These are phyloP conservation scores for Bombus polaris DNA, from an alignment of 1,140 invertebrate species.

Conservation along the genomic window DNA sequence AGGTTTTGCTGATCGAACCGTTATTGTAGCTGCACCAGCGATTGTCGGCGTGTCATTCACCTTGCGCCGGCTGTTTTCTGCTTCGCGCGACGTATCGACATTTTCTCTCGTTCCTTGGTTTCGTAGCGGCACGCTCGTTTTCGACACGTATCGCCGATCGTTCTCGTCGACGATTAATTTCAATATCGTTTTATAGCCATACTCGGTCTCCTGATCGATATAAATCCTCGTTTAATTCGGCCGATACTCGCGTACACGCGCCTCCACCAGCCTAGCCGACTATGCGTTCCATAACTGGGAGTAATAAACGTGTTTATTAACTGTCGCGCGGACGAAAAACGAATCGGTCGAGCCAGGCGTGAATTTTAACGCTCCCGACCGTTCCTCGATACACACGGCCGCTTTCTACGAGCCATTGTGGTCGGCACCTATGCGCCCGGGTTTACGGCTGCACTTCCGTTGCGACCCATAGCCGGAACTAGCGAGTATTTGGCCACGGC, in stretches of 20 bases:
- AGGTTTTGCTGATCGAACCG: constrained; percentile 46
- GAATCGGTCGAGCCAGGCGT: neutral
- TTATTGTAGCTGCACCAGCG: constrained; percentile 35
- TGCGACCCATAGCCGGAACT: constrained; percentile 38
- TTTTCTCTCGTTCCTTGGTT: constrained; percentile 34
- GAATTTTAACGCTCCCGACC: neutral
- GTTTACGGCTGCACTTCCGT: constrained; percentile 65
- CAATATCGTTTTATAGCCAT: neutral
- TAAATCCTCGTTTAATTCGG: neutral
- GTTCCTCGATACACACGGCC: neutral
- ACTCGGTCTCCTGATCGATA: constrained; percentile 6
- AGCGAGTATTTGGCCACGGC: constrained; percentile 50
- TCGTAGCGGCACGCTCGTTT: constrained; percentile 12
- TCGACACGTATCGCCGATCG: neutral
- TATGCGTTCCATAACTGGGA: neutral
- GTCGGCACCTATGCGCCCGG: neutral
- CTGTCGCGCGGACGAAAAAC: neutral
- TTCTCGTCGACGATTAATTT: constrained; percentile 28
- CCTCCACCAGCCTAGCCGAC: neutral
- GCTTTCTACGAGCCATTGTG: constrained; percentile 2
- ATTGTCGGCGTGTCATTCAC: constrained; percentile 47
- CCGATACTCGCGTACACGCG: neutral
- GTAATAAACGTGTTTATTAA: neutral
- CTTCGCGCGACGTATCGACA: constrained; percentile 35
- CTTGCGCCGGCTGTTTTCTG: constrained; percentile 42